Conservation (phyloP, 1,140 invertebrate species). For the Steinernema khuongi region DNA sequence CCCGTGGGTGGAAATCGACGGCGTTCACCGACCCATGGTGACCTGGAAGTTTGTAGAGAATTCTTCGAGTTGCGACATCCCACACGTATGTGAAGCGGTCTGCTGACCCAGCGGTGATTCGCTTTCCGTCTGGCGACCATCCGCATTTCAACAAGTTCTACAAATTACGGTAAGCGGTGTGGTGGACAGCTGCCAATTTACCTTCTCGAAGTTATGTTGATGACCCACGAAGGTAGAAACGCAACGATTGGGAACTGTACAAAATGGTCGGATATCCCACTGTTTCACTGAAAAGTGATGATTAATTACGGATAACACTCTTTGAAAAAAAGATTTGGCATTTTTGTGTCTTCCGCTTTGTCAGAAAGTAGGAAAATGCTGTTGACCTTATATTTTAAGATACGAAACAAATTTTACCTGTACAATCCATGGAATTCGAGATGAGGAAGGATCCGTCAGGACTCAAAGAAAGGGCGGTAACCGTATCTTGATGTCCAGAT, state of each 20-base stretch:
- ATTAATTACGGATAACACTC: too few relatives aligned
- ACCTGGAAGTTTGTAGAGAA: conserved; percentile 92
- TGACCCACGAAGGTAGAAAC: conserved; percentile 86
- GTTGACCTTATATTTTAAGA: too few relatives aligned
- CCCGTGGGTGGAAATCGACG: conserved; percentile 87
- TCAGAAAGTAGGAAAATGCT: too few relatives aligned
- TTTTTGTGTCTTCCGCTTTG: too few relatives aligned
- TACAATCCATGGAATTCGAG: conserved; percentile 95
- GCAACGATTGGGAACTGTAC: conserved; percentile 77
- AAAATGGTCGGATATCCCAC: conserved; percentile 70
- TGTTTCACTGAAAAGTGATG: conserved; percentile 63
- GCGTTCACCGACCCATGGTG: conserved; percentile 96
- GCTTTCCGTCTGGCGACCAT: conserved; percentile 78
- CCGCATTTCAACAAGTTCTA: conserved; percentile 76
- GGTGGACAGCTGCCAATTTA: conserved; percentile 57
- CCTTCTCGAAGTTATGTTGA: conserved; percentile 97
- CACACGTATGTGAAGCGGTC: conserved; percentile 93
- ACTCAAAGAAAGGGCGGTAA: conserved; percentile 84
- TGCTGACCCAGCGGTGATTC: conserved; percentile 81
- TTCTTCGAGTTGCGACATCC: conserved; percentile 80
- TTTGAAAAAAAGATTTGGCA: too few relatives aligned
- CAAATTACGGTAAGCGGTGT: conserved; percentile 34
- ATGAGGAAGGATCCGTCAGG: conserved; percentile 87
- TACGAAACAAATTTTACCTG: conserved; percentile 60
- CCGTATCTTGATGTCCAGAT: conserved; percentile 82